phyloP scores from a whole-genome alignment of 2,113 vertebrate species.

The cat (Felis catus) region DNA sequence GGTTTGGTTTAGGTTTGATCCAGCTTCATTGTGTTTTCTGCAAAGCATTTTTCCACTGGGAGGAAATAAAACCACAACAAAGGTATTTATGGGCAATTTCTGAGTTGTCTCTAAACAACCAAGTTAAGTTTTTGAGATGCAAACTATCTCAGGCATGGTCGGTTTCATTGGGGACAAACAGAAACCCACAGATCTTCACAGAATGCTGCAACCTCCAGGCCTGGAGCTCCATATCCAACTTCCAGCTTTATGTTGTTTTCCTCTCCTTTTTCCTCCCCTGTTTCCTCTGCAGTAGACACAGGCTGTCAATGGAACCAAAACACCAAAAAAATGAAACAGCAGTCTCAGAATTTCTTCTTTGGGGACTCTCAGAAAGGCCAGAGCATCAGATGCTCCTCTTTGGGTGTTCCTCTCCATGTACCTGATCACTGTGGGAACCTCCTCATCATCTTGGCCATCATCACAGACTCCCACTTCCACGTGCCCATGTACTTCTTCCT shows the following conservation, averaged over 20 bases:
- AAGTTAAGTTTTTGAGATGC: neutral
- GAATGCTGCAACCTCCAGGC: neutral
- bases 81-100: neutral
- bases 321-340: constrained; percentile 38
- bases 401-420: constrained; percentile 56
- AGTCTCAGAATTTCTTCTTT: constrained; percentile 64
- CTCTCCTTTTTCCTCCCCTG: too few relatives aligned
- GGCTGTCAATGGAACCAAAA: constrained; percentile 12
- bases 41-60: neutral
- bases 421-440: constrained; percentile 65
- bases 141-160: neutral
- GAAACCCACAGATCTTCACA: neutral
- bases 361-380: constrained; percentile 63
- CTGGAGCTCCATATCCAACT: neutral
- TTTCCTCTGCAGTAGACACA: neutral
- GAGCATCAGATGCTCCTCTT: constrained; percentile 57
- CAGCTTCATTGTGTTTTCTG: neutral
- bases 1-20: neutral
- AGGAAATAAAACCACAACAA: neutral
- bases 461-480: constrained; percentile 25
- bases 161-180: neutral
- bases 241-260: neutral
- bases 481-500: constrained; percentile 75
- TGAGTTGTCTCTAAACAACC: neutral
- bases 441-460: constrained; percentile 54